phyloP scores from a whole-genome alignment of 2,888 invertebrate genomes.

The Drymonia ruficornis region DNA sequence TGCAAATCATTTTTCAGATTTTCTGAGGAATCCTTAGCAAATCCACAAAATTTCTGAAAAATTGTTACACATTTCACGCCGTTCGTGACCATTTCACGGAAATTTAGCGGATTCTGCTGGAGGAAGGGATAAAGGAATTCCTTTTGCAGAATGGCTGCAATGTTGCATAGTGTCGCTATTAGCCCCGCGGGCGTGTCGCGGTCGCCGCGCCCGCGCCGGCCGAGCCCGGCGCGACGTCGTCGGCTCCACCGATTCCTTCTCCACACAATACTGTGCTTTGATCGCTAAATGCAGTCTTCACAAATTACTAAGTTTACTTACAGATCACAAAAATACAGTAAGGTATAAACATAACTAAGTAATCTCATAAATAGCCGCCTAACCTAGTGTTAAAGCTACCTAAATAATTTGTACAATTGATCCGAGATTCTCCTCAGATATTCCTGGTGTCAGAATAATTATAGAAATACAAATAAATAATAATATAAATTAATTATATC shows the following conservation, averaged over 20 bases:
- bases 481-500: constrained; percentile 78
- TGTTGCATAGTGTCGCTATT: too few relatives aligned
- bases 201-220: background rate
- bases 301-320: constrained; percentile 62
- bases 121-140: too few relatives aligned
- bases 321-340: constrained; percentile 79
- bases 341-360: constrained; percentile 72
- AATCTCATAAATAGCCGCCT: constrained; percentile 83
- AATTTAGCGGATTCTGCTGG: too few relatives aligned
- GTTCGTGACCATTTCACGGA: too few relatives aligned
- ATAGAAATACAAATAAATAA: constrained; percentile 81
- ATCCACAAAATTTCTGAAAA: too few relatives aligned
- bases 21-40: too few relatives aligned
- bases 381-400: constrained; percentile 66
- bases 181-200: too few relatives aligned
- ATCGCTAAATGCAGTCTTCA: constrained; percentile 81
- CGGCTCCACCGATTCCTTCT: constrained; percentile 13
- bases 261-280: constrained; percentile 62
- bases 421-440: constrained; percentile 68
- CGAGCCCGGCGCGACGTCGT: constrained; percentile 4
- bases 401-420: constrained; percentile 83
- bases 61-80: too few relatives aligned
- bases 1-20: too few relatives aligned
- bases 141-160: too few relatives aligned
- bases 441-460: constrained; percentile 68